phyloP scores from a whole-genome alignment of 1,140 invertebrate genomes.

The Hylaeus volcanicus region DNA sequence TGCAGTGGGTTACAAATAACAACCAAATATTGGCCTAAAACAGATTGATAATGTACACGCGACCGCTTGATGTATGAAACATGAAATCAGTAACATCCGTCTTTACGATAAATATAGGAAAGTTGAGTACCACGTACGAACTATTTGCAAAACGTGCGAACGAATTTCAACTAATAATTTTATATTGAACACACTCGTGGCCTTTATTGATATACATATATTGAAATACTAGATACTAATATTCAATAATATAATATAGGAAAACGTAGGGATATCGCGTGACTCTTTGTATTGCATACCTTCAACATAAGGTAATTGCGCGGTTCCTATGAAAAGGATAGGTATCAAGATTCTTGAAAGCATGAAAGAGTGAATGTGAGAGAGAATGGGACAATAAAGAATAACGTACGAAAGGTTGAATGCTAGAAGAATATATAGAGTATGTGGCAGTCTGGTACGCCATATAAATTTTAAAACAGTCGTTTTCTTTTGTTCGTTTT shows the following conservation, averaged over 20 bases:
- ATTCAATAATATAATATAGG: slow-evolving; percentile 59
- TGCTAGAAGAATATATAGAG: slow-evolving; percentile 48
- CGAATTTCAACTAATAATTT: slow-evolving; percentile 70
- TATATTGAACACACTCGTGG: slow-evolving; percentile 76
- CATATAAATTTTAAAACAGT: slow-evolving; percentile 60
- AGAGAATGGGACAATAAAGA: slow-evolving; percentile 55
- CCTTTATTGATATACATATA: slow-evolving; percentile 72
- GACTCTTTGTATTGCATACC: slow-evolving; percentile 56
- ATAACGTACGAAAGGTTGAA: slow-evolving; percentile 44
- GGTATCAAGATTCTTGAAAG: slow-evolving; percentile 37
- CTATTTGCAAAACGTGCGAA: slow-evolving; percentile 42
- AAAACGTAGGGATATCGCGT: slow-evolving; percentile 43
- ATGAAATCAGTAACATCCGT: slow-evolving; percentile 26
- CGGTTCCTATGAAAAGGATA: slow-evolving; percentile 47
- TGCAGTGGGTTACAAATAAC: slow-evolving; percentile 12
- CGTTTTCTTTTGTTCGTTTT: slow-evolving; percentile 1
- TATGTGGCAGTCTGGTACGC: slow-evolving; percentile 61
- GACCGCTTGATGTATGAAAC: slow-evolving; percentile 35
- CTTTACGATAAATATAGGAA: slow-evolving; percentile 31
- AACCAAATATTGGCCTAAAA: slow-evolving; percentile 14
- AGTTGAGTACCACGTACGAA: slow-evolving; percentile 31
- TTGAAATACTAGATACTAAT: slow-evolving; percentile 67
- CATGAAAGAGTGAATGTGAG: slow-evolving; percentile 56
- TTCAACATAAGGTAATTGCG: slow-evolving; percentile 52
- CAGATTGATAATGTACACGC: slow-evolving; percentile 29